Base-by-base conservation (phyloP, 2,797 vertebrate genomes). In the Ptychadena robeensis region DNA sequence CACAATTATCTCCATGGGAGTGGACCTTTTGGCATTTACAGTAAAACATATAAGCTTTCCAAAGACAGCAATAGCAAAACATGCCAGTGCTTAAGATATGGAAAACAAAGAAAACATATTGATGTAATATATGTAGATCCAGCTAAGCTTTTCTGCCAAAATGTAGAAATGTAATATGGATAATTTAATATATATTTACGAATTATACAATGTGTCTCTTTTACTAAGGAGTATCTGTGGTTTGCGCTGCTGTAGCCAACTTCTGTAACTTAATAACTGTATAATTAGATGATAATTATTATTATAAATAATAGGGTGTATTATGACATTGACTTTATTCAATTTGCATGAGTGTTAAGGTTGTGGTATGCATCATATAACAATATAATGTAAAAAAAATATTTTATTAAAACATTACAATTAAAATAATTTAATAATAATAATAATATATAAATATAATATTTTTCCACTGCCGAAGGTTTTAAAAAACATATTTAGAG, bases 121-220 rank as follows among this genome's bases (percentile, higher is more conserved):
- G 34, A 31, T 61, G 37, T 3, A 73, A 57, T 18, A 75, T 25
- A 34, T 28, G 35, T 15, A 30, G 25, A 28, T 64, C 57, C 34
- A 64, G 37, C 30, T 18, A 63, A 44, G 1, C 9, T 37, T 14
- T 65, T 65, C 65, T 65, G 35, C 59, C 73, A 48, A 77, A 66
- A 10, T 44, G 38, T 77, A 28, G 22, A 77, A 66, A 66, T 14
- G 3, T 22, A 66, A 44, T 66, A 44, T 25, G 44, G 63, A 77
- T 77, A 77, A 66, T 48, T n/a, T 12, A 66, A 76, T 65, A 65
- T 44, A 44, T 44, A 22, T 75, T 75, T 40, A 6, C 40, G 6
- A 3, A 25, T 48, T 30, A 25, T 22, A 77, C 28, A 66, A 48
- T 77, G 37, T 28, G 30, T 22, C 4, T 66, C 18, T 48, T 77